Conservation (phyloP, 2,797 vertebrate genomes). For the Sciaenops ocellatus region DNA sequence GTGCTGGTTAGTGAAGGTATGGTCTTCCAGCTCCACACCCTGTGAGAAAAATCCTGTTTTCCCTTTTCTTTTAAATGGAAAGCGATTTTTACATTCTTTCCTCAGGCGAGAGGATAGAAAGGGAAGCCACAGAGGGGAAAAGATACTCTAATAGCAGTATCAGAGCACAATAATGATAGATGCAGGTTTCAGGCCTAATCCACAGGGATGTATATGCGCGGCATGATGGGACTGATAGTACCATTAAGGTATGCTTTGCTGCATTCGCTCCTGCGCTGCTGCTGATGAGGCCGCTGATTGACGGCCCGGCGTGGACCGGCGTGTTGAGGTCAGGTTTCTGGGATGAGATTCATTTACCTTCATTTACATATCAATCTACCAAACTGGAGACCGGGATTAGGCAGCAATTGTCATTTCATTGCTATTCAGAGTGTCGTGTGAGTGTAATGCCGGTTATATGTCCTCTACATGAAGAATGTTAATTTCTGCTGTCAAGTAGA, state of each 20-base stretch:
- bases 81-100: slow-evolving; percentile 71
- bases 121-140: slow-evolving; percentile 50
- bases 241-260: slow-evolving; percentile 47
- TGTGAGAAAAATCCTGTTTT: slow-evolving; percentile 61
- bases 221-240: slow-evolving; percentile 59
- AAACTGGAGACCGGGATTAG: slow-evolving; percentile 54
- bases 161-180: slow-evolving; percentile 71
- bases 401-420: slow-evolving; percentile 68
- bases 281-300: slow-evolving; percentile 73
- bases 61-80: slow-evolving; percentile 55
- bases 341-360: slow-evolving; percentile 70
- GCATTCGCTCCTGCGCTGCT: slow-evolving; percentile 20
- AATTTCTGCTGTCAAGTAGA: slow-evolving; percentile 55
- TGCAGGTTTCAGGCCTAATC: slow-evolving; percentile 68
- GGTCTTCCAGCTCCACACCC: slow-evolving; percentile 61
- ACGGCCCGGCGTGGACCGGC: slow-evolving; percentile 39
- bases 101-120: slow-evolving; percentile 46
- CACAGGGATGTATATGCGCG: slow-evolving; percentile 45
- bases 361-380: slow-evolving; percentile 77
- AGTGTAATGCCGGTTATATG: slow-evolving; percentile 47
- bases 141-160: slow-evolving; percentile 67
- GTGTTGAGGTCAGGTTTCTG: slow-evolving; percentile 62
- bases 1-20: slow-evolving; percentile 20
- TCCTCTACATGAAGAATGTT: slow-evolving; percentile 60
- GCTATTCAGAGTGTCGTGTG: slow-evolving; percentile 51